Conservation (phyloP, 1,140 invertebrate species). For the Sogatella furcifera region DNA sequence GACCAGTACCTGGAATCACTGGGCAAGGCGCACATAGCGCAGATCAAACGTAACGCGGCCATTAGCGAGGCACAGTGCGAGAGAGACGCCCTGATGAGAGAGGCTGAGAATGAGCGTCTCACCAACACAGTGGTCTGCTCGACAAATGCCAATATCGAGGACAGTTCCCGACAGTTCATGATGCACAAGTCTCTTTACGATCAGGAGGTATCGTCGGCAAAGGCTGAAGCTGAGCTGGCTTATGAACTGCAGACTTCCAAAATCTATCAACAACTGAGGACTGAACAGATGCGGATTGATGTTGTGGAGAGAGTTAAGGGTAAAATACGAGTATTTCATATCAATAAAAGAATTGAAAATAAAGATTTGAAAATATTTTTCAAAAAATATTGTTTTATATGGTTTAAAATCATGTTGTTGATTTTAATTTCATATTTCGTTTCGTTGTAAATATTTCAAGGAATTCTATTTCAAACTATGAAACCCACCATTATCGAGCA, state of each 20-base stretch:
- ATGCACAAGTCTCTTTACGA: conserved; percentile 93
- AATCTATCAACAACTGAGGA: conserved; percentile 84
- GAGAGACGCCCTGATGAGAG: conserved; percentile 82
- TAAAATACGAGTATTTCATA: too few species aligned
- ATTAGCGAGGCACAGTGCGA: conserved; percentile 92
- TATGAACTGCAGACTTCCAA: conserved; percentile 96
- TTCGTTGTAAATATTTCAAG: too few species aligned
- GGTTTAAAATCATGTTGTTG: too few species aligned
- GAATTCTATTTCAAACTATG: too few species aligned
- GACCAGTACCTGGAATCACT: conserved; percentile 91
- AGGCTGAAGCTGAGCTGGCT: conserved; percentile 90
- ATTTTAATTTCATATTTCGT: too few species aligned
- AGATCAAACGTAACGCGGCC: conserved; percentile 89
- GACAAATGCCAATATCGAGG: conserved; percentile 92
- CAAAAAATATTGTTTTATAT: too few species aligned
- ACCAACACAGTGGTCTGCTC: conserved; percentile 94
- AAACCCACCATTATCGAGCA: too few species aligned
- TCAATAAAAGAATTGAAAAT: too few species aligned
- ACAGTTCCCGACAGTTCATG: conserved; percentile 82
- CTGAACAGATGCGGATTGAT: conserved; percentile 94
- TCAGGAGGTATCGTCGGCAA: conserved; percentile 91
- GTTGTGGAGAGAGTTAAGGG: conserved; percentile 61
- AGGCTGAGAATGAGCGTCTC: conserved; percentile 90
- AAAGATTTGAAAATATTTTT: too few species aligned
- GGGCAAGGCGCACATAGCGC: conserved; percentile 88